Evolutionary conservation across 2,113 vertebrate species (phyloP), one percentile per base, ranked within the genome.

Genomic region (Sapajus apella): DNA sequence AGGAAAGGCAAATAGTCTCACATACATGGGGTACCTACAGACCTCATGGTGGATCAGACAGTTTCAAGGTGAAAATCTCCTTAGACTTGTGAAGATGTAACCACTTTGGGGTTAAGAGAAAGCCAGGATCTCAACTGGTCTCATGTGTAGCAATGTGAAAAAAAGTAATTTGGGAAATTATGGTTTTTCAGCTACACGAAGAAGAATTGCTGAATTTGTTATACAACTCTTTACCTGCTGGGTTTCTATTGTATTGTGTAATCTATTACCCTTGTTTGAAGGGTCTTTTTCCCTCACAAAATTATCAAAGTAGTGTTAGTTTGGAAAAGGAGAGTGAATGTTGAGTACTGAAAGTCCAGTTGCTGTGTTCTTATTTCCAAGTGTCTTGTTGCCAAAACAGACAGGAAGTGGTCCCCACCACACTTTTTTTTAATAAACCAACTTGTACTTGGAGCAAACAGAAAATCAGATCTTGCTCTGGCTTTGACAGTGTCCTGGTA

Each of bases 321-420:
- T 9, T 90, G 77, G 94, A 97, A 98, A 97, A 80, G 2, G 76
- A 45, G 55, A 92, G 30, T 1, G 4, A 35, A 47, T 79, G 91
- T 81, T 37, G 32, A 86, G 47, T 37, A 40, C 47, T 84, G 87
- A 37, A 64, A 94, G 43, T 89, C 72, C 82, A 95, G 72, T 81
- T 35, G 18, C 55, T 91, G 91, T 86, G 56, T 95, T 97, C 64
- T 92, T 73, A 72, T 52, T 97, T 98, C 84, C 5, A 94, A 93
- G 91, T 90, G 77, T 32, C 88, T 90, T 92, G 32, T 91, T 96
- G 87, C 64, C 84, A 92, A 30, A 96, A 87, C 66, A 94, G 95
- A 76, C 81, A 93, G 91, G 95, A 94, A 96, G 55, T 75, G 7
- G 47, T 96, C 80, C 80, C 76, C 79, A 68, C n/a, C 9, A 77